These are phyloP conservation scores for Podarcis lilfordi DNA, from an alignment of 2,797 vertebrate genomes.

Conservation along the genomic window DNA sequence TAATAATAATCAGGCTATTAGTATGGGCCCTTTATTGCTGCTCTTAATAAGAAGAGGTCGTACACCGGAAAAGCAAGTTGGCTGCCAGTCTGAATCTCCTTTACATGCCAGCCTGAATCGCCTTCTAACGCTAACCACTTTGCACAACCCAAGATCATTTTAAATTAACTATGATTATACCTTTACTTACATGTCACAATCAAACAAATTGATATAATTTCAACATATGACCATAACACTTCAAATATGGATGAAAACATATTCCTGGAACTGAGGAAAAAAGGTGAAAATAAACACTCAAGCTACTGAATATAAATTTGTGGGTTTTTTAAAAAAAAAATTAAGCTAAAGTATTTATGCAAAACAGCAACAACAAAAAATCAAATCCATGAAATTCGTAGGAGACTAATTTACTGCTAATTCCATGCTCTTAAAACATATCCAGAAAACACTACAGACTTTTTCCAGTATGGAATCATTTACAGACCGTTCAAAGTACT, in stretches of 20 bases:
- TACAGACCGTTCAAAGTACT: neutral
- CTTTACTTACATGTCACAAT: conserved; percentile 1
- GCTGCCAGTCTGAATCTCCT: conserved; percentile 48
- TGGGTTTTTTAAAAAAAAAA: neutral
- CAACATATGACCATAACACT: accelerated
- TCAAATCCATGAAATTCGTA: neutral
- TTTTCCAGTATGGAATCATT: neutral
- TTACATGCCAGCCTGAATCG: conserved; percentile 42
- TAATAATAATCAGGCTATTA: conserved; percentile 58
- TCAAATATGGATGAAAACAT: neutral
- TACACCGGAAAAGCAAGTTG: conserved; percentile 26
- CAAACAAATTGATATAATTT: conserved; percentile 45
- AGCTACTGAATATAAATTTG: neutral
- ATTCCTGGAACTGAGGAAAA: neutral
- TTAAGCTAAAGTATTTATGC: neutral
- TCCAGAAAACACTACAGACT: neutral
- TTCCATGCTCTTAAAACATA: neutral
- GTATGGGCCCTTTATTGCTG: conserved; percentile 54
- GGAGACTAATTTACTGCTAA: neutral
- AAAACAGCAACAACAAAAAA: neutral
- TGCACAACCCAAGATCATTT: conserved; percentile 13
- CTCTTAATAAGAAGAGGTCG: conserved; percentile 24
- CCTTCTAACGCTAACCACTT: conserved; percentile 32
- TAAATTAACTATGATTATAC: accelerated
- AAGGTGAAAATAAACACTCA: neutral